A percentile compares a stretch with the other conserved stretches of the same genome.
Conservation (phyloP, 2,797 vertebrate genomes). For the Pogonophryne albipinna region DNA sequence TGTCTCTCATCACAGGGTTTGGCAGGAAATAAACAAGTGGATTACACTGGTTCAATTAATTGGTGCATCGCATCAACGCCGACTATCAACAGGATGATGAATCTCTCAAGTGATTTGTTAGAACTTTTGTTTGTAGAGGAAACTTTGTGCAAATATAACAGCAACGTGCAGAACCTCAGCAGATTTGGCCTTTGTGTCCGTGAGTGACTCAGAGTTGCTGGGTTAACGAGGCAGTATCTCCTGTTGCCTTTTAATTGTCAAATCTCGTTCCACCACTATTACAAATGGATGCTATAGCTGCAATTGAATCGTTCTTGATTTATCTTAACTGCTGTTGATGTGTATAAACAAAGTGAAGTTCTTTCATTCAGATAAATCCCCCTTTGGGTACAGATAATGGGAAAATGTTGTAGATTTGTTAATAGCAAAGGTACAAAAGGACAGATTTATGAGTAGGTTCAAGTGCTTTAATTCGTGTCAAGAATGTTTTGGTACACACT, state of each 20-base stretch:
- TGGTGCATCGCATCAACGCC: constrained; percentile 48
- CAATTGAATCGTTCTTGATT: constrained; percentile 51
- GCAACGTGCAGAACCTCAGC: not conserved
- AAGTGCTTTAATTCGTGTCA: not conserved
- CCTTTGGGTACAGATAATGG: constrained; percentile 52
- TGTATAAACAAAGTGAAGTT: constrained; percentile 33
- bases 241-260: constrained; percentile 38
- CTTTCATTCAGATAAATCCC: constrained; percentile 29
- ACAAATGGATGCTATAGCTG: constrained; percentile 37
- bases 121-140: constrained; percentile 35
- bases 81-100: constrained; percentile 44
- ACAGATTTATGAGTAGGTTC: not conserved
- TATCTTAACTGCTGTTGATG: constrained; percentile 55
- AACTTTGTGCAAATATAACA: constrained; percentile 28
- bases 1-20: constrained; percentile 35
- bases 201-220: constrained; percentile 20
- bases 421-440: not conserved
- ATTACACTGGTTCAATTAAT: constrained; percentile 57
- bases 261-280: constrained; percentile 39
- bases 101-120: constrained; percentile 17
- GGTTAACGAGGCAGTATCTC: constrained; percentile 36
- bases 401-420: constrained; percentile 47
- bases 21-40: constrained; percentile 55
- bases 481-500: not conserved
- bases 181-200: constrained; percentile 19